Evolutionary conservation across 2,888 invertebrate species (phyloP).

Genomic region (Hydriomena furcata): DNA sequence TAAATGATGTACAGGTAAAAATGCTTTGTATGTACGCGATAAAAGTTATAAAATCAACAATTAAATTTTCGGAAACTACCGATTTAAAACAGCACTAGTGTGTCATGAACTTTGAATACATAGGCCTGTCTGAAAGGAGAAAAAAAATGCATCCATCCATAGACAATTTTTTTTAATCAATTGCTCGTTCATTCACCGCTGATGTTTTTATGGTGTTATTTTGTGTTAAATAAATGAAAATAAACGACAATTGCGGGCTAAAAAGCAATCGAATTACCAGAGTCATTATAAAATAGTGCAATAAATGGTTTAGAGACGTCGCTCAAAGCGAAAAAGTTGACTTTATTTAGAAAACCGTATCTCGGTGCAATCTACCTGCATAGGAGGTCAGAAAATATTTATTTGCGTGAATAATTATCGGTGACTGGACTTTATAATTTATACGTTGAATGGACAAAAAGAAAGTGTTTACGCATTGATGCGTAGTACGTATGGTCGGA

Average conservation of each 20-base stretch:
- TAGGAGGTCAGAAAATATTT: conserved; percentile 64
- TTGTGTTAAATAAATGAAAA: conserved; percentile 78
- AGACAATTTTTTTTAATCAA: conserved; percentile 75
- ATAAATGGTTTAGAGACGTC: conserved; percentile 59
- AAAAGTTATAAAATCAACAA: no score
- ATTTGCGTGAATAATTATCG: conserved; percentile 72
- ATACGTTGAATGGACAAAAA: conserved; percentile 61
- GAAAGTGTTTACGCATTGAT: conserved; percentile 60
- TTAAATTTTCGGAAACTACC: conserved; percentile 25
- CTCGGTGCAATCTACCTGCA: conserved; percentile 79
- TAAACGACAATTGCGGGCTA: conserved; percentile 68
- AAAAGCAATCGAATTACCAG: conserved; percentile 58
- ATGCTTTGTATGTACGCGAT: no score
- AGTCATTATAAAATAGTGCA: conserved; percentile 70
- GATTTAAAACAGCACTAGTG: conserved; percentile 45
- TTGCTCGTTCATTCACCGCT: conserved; percentile 83
- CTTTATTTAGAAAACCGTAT: conserved; percentile 56
- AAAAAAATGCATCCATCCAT: no score
- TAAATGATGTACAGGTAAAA: no score
- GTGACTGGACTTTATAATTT: conserved; percentile 61
- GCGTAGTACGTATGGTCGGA: conserved; percentile 57
- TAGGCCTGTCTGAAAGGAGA: no score
- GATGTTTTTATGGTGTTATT: conserved; percentile 81
- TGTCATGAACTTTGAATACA: conserved; percentile 42
- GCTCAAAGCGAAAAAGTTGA: conserved; percentile 54